Evolutionary conservation across 2,888 invertebrate species (phyloP), one percentile per base, ranked within the genome.

Genomic region (Corythucha ciliata): DNA sequence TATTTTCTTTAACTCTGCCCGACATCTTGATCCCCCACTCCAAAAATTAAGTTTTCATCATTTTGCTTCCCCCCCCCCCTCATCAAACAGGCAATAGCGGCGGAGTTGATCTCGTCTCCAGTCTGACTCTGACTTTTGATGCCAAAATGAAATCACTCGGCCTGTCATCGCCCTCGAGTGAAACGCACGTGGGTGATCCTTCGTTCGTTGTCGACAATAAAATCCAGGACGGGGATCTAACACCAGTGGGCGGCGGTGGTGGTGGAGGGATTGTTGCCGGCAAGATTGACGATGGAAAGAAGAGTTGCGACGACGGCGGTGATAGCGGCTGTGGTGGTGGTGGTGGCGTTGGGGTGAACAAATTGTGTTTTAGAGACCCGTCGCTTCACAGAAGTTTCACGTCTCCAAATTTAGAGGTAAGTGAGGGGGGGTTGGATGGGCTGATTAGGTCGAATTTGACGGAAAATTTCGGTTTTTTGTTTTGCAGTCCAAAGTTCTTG

Each of bases 111-210:
- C 80, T 89, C 63, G 73, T 89, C 69, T 81, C 83, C 66, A 81
- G 81, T 62, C 79, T 90, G 66, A 89, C 87, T 62, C 83, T 82
- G 65, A 82, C 87, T 54, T 80, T 88, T 70, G 88, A 89, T 68
- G 81, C 83, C 66, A 88, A 88, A 69, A 41, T 57, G 52, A 57
- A 53, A 34, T 56, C 56, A 10, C 42, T 56, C 6, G 53, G 56
- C 20, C 45, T 55, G 24, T 42, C 51, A 18, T 53, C 50, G 22
- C 50, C 50, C 36, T 32, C 49, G 7, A 40, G 40, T 14, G 42
- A 42, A 20, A 20, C 14, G n/a, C n/a, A 20, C 5, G 39, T 20
- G 3, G 39, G 21, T 21, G 39, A 18, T 22, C 34, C 45, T 12
- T 55, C 55, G 22, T 55, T 55, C 52, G n/a, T n/a, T n/a, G n/a